Base-by-base conservation (phyloP, 2,797 vertebrate genomes). In the Balearica regulorum region DNA sequence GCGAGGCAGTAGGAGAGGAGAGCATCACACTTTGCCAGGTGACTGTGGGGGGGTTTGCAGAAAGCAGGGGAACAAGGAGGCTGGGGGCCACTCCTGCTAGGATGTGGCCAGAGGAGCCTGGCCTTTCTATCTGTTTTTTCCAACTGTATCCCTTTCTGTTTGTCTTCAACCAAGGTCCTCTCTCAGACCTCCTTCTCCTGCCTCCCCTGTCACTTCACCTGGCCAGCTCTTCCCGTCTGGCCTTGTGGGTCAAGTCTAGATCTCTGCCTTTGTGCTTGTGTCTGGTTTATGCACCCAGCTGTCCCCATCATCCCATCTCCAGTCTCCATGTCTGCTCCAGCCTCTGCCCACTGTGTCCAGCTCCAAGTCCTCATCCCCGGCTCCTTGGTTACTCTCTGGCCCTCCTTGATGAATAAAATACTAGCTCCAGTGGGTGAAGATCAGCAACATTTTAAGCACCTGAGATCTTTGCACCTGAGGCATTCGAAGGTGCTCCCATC, bases 231-330 rank as follows among this genome's bases (percentile, higher is more conserved):
- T 71, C 46, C 25, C 28, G 76, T 39, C 48, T 58, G 51, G 39
- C n/a, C 35, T 83, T 51, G 16, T 3, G 5, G 33, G 10, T 66
- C 35, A 83, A 39, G 5, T 60, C 48, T 43, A 41, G 62, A 21
- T 49, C 33, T 71, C 58, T 77, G 73, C 43, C 33, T 66, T 58
- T 69, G 44, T 1, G 1, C 41, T 70, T 0, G 0, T 11, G 18
- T 72, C 77, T 79, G n/a, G 26, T 71, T 73, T 88, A 60, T 0
- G 1, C 7, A 16, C 28, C 25, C 25, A 71, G 35, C 83, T 68
- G 41, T n/a, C 25, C 33, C 39, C 13, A 3, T 70, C 44, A 25
- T 28, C 0, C 1, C 2, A 3, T 57, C n/a, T 66, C 41, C 31
- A 33, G 37, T 26, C 65, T 61, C 54, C 11, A 69, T 10, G 48